Evolutionary conservation across 1,140 invertebrate species (phyloP).

Genomic region (Liolophura sinensis): DNA sequence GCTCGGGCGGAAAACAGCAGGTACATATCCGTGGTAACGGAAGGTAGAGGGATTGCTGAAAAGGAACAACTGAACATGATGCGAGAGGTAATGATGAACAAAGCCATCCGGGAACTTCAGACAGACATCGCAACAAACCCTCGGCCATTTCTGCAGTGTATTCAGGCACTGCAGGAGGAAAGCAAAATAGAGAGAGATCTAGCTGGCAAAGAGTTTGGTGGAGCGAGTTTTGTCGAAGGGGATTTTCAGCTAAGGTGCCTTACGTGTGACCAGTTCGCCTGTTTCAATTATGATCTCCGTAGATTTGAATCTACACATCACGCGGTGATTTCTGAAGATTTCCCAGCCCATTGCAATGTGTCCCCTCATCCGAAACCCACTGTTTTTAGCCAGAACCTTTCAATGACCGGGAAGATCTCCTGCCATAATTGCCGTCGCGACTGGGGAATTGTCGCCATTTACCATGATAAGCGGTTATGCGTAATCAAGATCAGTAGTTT

Average conservation of each 20-base stretch:
- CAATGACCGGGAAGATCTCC: slow-evolving; percentile 29
- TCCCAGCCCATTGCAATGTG: slow-evolving; percentile 11
- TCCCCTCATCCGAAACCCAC: slow-evolving; percentile 12
- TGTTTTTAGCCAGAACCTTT: slow-evolving; percentile 14
- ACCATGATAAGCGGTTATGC: slow-evolving; percentile 24
- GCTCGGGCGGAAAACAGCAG: slow-evolving; percentile 34
- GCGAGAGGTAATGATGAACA: slow-evolving; percentile 39
- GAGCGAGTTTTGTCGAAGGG: slow-evolving; percentile 11
- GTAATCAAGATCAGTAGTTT: slow-evolving; percentile 36
- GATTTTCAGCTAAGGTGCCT: slow-evolving; percentile 36
- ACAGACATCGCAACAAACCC: slow-evolving; percentile 3
- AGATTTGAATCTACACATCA: slow-evolving; percentile 32
- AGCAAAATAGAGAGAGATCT: slow-evolving; percentile 20
- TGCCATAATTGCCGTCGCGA: slow-evolving; percentile 35
- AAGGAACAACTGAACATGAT: slow-evolving; percentile 43
- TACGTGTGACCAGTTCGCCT: slow-evolving; percentile 34
- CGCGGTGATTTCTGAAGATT: slow-evolving; percentile 25
- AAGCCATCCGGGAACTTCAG: slow-evolving; percentile 30
- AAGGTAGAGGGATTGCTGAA: slow-evolving; percentile 23
- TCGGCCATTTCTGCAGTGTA: slow-evolving; percentile 11
- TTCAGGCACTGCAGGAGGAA: slow-evolving; percentile 25
- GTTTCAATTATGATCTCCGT: slow-evolving; percentile 32
- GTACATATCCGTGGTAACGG: slow-evolving; percentile 29
- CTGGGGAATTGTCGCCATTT: slow-evolving; percentile 32
- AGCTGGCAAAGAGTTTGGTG: slow-evolving; percentile 13